Base-by-base conservation (phyloP, 2,888 invertebrate genomes). In the Caenorhabditis zanzibari region DNA sequence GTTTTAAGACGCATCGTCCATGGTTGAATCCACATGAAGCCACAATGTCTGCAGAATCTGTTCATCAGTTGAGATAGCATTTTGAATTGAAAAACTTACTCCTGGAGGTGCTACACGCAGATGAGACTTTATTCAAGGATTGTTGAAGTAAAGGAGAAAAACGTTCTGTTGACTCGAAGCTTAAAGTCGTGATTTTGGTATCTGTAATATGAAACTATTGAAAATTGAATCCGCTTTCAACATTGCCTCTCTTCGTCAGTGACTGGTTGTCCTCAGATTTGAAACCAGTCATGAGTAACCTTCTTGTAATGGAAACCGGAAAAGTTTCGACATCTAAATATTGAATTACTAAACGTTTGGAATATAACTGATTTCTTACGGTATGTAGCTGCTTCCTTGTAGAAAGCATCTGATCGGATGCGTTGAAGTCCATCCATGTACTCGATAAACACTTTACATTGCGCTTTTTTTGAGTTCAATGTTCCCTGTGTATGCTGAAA, bases 31-130 rank as follows among this genome's bases (percentile, higher is more conserved):
- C 75, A 19, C 75, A 76, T 19, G 56, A 76, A 19, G 68, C 49
- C 12, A 76, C 66, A 26, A 59, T 38, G 54, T 59, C 75, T 76
- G 68, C 58, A 76, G 66, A 76, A 47, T 66, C 75, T 76, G 32
- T 38, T 41, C 32, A 54, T 66, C 64, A 44, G 68, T 38, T 68
- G 24, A 64, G 28, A 64, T 19, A 28, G 16, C 28, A 26, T 54
- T 54, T 64, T 12, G 26, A 0, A 26, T 6, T 14, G 54, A n/a
- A 26, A 19, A 9, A 68, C 75, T 76, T 59, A 76, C 75, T 68
- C 66, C 38, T 66, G 0, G 68, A 58, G 14, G 10, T 19, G 9
- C 59, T 24, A 14, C 75, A 76, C 7, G 59, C 26, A 3, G 32
- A 16, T 24, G 66, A 66, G 7, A 68, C 59, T 5, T 28, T 3